Percentiles rank a stretch among this genome's conserved stretches.
phyloP scores from a whole-genome alignment of 2,888 invertebrate genomes.

The Alcis repandata region DNA sequence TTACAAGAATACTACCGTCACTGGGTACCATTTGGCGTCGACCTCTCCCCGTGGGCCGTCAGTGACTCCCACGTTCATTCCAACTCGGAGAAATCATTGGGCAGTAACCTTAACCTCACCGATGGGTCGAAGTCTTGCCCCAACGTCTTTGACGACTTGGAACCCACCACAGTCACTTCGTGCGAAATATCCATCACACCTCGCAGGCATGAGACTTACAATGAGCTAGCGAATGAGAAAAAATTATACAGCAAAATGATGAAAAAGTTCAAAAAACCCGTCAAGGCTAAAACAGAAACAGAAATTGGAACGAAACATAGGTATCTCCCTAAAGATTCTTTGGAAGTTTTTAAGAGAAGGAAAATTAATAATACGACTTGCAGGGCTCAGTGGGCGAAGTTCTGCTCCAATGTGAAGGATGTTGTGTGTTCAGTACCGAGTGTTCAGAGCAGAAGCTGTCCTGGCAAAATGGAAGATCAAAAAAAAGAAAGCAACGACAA shows the following conservation, averaged over 20 bases:
- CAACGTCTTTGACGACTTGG: slow-evolving; percentile 66
- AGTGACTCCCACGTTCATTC: slow-evolving; percentile 65
- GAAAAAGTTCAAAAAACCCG: slow-evolving; percentile 47
- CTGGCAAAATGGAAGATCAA: slow-evolving; percentile 31
- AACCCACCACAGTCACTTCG: slow-evolving; percentile 58
- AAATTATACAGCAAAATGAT: slow-evolving; percentile 48
- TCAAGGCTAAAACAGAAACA: slow-evolving; percentile 44
- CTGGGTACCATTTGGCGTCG: slow-evolving; percentile 65
- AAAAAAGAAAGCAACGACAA: slow-evolving; percentile 30
- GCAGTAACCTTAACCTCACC: slow-evolving; percentile 55
- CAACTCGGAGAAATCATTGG: slow-evolving; percentile 58
- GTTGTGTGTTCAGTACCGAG: slow-evolving; percentile 49
- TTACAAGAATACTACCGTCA: slow-evolving; percentile 70
- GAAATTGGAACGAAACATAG: slow-evolving; percentile 31
- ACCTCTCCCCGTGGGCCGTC: slow-evolving; percentile 63
- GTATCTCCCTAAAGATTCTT: slow-evolving; percentile 76
- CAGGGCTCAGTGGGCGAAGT: slow-evolving; percentile 60
- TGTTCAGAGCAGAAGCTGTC: slow-evolving; percentile 47
- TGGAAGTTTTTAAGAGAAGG: slow-evolving; percentile 70
- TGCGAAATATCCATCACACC: slow-evolving; percentile 54
- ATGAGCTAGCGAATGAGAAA: slow-evolving; percentile 37
- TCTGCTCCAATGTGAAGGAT: slow-evolving; percentile 32
- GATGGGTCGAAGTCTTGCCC: slow-evolving; percentile 68
- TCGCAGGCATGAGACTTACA: slow-evolving; percentile 51
- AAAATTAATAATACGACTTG: slow-evolving; percentile 64